phyloP scores from a whole-genome alignment of 2,888 invertebrate genomes.

The Drosophila monieri region DNA sequence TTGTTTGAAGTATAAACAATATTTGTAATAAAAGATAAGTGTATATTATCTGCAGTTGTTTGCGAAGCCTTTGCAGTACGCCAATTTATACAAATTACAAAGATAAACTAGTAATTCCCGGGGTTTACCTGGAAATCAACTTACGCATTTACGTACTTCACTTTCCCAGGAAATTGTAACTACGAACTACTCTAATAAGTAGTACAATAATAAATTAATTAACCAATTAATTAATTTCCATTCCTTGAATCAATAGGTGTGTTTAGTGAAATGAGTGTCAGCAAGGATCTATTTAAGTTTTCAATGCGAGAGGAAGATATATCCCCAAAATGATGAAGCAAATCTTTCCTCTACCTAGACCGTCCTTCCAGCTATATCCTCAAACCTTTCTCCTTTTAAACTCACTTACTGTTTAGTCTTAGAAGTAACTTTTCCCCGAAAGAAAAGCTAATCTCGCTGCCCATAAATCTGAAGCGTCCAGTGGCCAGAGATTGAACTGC shows the following conservation, averaged over 20 bases:
- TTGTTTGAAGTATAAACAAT: not conserved
- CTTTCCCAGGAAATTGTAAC: not conserved
- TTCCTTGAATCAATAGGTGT: too few relatives aligned
- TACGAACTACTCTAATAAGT: too few relatives aligned
- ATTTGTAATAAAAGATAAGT: not conserved
- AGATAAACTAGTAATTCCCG: not conserved
- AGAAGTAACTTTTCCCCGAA: not conserved
- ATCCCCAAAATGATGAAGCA: not conserved
- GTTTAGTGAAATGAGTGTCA: too few relatives aligned
- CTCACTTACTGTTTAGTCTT: not conserved
- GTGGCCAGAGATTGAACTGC: conserved; percentile 59
- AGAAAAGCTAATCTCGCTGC: conserved; percentile 45
- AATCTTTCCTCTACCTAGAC: not conserved
- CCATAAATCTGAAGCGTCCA: conserved; percentile 63
- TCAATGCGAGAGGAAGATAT: too few relatives aligned
- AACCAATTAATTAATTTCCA: not conserved
- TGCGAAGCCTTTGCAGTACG: not conserved
- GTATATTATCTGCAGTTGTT: not conserved
- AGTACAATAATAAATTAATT: too few relatives aligned
- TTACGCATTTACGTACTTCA: not conserved
- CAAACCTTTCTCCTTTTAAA: not conserved
- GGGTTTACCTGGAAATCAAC: not conserved
- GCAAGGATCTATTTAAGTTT: too few relatives aligned
- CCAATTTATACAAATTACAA: not conserved
- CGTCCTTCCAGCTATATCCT: not conserved